Conservation (phyloP, 2,797 vertebrate species). For the Cuculus canorus region DNA sequence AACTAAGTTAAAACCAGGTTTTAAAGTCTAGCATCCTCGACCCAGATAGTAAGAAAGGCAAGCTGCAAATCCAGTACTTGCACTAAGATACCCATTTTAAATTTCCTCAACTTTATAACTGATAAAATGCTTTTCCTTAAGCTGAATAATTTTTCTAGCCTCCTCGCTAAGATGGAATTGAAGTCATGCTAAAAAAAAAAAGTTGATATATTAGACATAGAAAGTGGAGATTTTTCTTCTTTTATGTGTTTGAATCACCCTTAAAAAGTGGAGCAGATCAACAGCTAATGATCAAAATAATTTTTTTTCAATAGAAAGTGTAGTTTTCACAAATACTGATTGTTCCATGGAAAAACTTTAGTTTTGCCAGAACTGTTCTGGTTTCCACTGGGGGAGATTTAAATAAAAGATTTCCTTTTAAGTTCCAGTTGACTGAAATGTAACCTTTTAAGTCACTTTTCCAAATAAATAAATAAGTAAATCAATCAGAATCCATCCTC, state of each 20-base stretch:
- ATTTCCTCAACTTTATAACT: conserved; percentile 40
- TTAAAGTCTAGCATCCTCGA: neutral
- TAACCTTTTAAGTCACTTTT: conserved; percentile 43
- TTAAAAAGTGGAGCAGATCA: conserved; percentile 10
- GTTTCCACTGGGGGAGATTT: conserved; percentile 42
- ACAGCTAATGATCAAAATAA: conserved; percentile 3
- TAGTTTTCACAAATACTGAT: conserved; percentile 44
- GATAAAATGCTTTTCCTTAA: conserved; percentile 61
- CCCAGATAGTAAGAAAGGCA: conserved; percentile 18
- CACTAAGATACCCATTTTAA: conserved; percentile 43
- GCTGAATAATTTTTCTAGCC: conserved; percentile 44
- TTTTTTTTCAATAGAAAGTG: neutral
- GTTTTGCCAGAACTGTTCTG: conserved; percentile 43
- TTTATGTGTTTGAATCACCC: conserved; percentile 6
- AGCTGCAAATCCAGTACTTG: conserved; percentile 30
- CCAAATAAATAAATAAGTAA: conserved; percentile 53
- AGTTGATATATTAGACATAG: neutral
- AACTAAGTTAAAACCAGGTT: neutral
- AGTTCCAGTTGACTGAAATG: conserved; percentile 47
- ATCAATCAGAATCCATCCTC: conserved; percentile 32
- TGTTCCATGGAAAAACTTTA: conserved; percentile 55
- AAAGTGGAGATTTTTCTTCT: conserved; percentile 2
- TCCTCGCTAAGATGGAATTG: neutral
- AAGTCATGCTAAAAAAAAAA: conserved; percentile 5
- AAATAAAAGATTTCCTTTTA: conserved; percentile 62